These are phyloP conservation scores for Parus major DNA, from an alignment of 2,113 vertebrate species.

Conservation along the genomic window DNA sequence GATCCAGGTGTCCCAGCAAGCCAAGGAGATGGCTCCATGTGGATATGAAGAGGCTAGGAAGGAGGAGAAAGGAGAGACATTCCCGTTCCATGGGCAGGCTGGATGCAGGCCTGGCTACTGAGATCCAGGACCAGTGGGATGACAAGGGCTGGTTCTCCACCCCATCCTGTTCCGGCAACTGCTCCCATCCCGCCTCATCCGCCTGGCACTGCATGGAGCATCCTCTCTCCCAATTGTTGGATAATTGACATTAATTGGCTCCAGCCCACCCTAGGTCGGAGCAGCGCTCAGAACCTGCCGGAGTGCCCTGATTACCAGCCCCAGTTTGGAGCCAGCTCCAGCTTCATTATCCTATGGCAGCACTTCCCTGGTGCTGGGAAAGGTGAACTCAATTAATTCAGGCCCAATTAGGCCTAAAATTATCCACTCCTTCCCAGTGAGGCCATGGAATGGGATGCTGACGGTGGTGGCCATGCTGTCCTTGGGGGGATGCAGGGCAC, in stretches of 20 bases:
- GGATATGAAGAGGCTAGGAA: neutral
- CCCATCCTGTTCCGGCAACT: neutral
- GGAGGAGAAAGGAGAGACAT: neutral
- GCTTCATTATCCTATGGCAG: neutral
- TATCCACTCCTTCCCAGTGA: neutral
- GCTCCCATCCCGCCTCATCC: neutral
- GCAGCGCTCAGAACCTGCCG: neutral
- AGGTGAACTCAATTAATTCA: conserved; percentile 57
- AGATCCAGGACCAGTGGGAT: fast-evolving
- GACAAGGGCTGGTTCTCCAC: neutral
- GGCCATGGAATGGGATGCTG: neutral
- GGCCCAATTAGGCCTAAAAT: conserved; percentile 55
- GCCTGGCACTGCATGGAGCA: neutral
- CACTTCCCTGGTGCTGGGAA: neutral
- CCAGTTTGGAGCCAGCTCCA: conserved; percentile 39
- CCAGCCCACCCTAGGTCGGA: neutral
- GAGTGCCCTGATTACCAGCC: conserved; percentile 54
- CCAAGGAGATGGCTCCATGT: fast-evolving
- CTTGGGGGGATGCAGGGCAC: fast-evolving
- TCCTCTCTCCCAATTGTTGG: neutral
- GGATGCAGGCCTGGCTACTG: neutral
- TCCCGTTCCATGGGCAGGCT: fast-evolving
- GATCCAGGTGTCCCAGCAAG: neutral
- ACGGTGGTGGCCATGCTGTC: fast-evolving
- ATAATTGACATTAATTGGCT: conserved; percentile 41